phyloP scores from a whole-genome alignment of 2,888 invertebrate species.

The Drosophila nigritarsus region DNA sequence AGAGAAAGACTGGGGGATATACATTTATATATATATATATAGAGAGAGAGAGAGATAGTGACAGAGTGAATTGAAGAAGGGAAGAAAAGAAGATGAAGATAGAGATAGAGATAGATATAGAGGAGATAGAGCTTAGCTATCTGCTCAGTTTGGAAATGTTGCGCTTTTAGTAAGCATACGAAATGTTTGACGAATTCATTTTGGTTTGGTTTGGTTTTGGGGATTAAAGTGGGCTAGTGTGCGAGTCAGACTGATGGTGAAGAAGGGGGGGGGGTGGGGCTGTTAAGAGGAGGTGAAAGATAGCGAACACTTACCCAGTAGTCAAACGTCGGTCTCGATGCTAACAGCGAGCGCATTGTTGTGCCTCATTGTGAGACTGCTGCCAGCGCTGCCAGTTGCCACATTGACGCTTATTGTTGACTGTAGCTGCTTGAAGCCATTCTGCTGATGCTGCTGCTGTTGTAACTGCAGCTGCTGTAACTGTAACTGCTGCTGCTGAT shows the following conservation, averaged over 20 bases:
- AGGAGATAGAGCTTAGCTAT: slow-evolving; percentile 7
- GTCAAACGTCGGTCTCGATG: slow-evolving; percentile 98
- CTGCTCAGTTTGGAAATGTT: slow-evolving; percentile 5
- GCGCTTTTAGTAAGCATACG: slow-evolving; percentile 8
- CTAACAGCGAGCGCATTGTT: slow-evolving; percentile 94
- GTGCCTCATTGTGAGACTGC: slow-evolving; percentile 91
- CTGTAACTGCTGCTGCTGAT: slow-evolving; percentile 58
- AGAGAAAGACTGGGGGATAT: background rate
- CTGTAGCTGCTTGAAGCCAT: slow-evolving; percentile 78
- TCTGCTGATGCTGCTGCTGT: slow-evolving; percentile 73
- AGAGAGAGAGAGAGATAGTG: slow-evolving; percentile 23
- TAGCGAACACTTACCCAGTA: slow-evolving; percentile 89
- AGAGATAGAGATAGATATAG: background rate
- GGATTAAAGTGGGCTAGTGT: slow-evolving; percentile 11
- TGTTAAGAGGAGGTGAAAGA: slow-evolving; percentile 17
- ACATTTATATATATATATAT: background rate
- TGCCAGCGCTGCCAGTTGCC: slow-evolving; percentile 81
- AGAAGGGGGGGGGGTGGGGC: slow-evolving; percentile 1
- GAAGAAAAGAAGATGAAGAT: slow-evolving; percentile 16
- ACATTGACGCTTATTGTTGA: slow-evolving; percentile 76
- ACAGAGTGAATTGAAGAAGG: slow-evolving; percentile 9
- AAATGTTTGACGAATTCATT: slow-evolving; percentile 14
- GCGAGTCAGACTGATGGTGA: slow-evolving; percentile 17
- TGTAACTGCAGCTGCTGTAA: slow-evolving; percentile 69
- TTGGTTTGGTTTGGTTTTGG: background rate